These are phyloP conservation scores for Venustoraphidia nigricollis DNA, from an alignment of 2,888 invertebrate genomes.

Conservation along the genomic window DNA sequence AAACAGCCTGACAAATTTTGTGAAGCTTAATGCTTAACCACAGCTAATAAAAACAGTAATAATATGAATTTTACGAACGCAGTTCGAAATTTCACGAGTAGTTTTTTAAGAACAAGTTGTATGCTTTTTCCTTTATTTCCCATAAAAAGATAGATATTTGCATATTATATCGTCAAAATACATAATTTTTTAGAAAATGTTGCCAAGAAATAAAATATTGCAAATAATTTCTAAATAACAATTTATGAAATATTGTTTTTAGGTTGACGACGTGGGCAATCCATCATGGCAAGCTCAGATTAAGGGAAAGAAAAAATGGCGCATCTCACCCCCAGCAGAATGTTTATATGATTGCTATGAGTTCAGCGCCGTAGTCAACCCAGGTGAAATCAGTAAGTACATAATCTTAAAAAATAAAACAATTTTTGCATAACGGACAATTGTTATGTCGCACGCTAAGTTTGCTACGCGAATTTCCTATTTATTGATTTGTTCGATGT, in stretches of 20 bases:
- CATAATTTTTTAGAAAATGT: not conserved
- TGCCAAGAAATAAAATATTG: not conserved
- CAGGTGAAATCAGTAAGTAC: constrained; percentile 79
- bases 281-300: constrained; percentile 98
- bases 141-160: not conserved
- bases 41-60: too few species aligned
- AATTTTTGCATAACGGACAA: too few species aligned
- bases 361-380: constrained; percentile 55
- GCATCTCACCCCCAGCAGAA: constrained; percentile 82
- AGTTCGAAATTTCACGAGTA: too few species aligned
- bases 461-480: too few species aligned
- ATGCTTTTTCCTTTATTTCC: too few species aligned
- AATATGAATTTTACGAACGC: too few species aligned
- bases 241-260: constrained; percentile 10
- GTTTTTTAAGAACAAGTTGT: too few species aligned
- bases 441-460: too few species aligned
- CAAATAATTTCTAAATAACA: not conserved
- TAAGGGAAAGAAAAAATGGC: constrained; percentile 76
- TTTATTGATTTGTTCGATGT: too few species aligned
- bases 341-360: constrained; percentile 63
- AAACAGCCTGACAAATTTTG: too few species aligned
- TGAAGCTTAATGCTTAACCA: too few species aligned
- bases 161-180: not conserved
- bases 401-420: not conserved
- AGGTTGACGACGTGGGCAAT: constrained; percentile 87